A percentile compares a stretch with the other conserved stretches of the same genome.
These are phyloP conservation scores for Tenthredo livida DNA, from an alignment of 2,888 invertebrate genomes.

Conservation along the genomic window DNA sequence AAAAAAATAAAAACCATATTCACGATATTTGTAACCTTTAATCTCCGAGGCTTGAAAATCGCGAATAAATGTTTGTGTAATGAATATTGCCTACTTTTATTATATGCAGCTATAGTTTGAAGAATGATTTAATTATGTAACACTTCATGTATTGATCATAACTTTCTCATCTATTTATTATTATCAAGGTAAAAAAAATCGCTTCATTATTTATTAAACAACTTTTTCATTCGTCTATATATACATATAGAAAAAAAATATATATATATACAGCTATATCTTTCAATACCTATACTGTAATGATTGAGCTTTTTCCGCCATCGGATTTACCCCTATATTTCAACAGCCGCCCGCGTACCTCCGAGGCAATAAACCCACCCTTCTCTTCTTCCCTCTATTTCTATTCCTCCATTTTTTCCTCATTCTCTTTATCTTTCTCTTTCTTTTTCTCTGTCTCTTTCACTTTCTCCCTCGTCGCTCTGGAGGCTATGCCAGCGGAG, in stretches of 20 bases:
- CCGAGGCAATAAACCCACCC: slow-evolving; percentile 20
- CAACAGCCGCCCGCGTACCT: slow-evolving; percentile 5
- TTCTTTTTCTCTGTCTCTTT: slow-evolving; percentile 58
- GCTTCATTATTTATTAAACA: not conserved
- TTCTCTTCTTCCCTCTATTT: not conserved
- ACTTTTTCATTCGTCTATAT: slow-evolving; percentile 20
- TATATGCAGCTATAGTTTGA: not conserved
- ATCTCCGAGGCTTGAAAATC: not conserved
- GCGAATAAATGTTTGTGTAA: not conserved
- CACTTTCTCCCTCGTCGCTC: slow-evolving; percentile 49
- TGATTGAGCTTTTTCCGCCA: slow-evolving; percentile 14
- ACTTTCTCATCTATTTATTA: not conserved
- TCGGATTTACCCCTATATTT: slow-evolving; percentile 23
- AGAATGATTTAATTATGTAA: not conserved
- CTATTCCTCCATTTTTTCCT: not conserved
- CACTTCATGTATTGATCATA: not conserved
- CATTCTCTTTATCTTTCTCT: not conserved
- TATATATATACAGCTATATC: not conserved
- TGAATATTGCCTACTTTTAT: slow-evolving; percentile 5
- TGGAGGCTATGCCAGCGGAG: not conserved
- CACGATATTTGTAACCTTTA: not conserved
- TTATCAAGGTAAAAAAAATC: not conserved
- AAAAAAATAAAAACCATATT: not conserved
- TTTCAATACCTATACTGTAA: not conserved
- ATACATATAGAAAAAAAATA: not conserved